Percentiles rank a stretch among this genome's conserved stretches.
These are phyloP conservation scores for Pholis gunnellus DNA, from an alignment of 2,113 vertebrate species.

Conservation along the genomic window DNA sequence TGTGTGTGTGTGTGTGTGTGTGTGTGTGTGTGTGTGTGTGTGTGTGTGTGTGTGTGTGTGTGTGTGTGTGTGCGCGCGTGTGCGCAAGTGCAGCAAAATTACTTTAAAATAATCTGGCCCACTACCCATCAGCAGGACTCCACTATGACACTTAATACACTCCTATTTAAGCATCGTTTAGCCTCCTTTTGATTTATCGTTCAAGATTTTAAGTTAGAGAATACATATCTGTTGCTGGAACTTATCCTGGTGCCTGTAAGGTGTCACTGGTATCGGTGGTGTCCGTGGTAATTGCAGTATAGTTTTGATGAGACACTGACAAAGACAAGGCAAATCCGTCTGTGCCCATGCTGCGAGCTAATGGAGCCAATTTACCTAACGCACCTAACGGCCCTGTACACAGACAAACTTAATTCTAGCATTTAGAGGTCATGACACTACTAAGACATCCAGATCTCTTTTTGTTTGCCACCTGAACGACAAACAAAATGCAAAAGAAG, in stretches of 20 bases:
- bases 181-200: not conserved
- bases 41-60: too few species aligned
- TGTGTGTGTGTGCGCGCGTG: too few species aligned
- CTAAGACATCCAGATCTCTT: conserved; percentile 4
- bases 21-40: too few species aligned
- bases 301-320: conserved; percentile 65
- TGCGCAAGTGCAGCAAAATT: not conserved
- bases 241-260: not conserved
- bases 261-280: not conserved
- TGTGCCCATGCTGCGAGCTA: conserved; percentile 44
- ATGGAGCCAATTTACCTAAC: conserved; percentile 50
- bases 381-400: conserved; percentile 8
- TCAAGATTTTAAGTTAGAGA: not conserved
- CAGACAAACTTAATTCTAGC: conserved; percentile 53
- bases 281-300: conserved; percentile 29
- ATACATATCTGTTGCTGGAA: not conserved
- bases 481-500: conserved; percentile 13
- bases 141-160: not conserved
- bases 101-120: not conserved
- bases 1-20: too few species aligned
- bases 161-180: not conserved
- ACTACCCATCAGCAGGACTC: not conserved
- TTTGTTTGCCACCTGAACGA: not conserved
- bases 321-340: conserved; percentile 57
- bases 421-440: conserved; percentile 44